Evolutionary conservation across 2,113 vertebrate genomes (phyloP).

Genomic region (Apteryx owenii): DNA sequence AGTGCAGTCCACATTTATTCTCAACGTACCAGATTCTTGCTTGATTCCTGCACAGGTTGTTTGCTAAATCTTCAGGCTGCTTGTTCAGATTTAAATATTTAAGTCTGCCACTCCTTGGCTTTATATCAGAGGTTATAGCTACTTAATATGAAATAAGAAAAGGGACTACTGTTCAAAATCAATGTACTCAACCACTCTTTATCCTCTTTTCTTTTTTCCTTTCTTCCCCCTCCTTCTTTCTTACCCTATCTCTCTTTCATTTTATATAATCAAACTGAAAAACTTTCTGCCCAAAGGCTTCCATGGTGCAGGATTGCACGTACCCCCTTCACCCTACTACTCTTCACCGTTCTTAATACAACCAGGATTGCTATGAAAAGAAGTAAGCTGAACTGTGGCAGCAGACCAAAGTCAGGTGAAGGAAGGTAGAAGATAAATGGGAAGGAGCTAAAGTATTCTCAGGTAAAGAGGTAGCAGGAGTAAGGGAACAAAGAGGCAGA

Average conservation of each 20-base stretch:
- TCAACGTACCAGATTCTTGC: not conserved
- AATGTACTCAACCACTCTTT: not conserved
- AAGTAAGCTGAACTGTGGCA: not conserved
- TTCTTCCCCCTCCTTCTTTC: not conserved
- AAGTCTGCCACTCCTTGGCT: not conserved
- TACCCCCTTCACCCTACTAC: accelerated
- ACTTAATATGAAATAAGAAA: not conserved
- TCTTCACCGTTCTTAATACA: not conserved
- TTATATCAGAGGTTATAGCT: not conserved
- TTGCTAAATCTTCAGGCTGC: not conserved
- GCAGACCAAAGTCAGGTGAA: not conserved
- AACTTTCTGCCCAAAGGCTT: not conserved
- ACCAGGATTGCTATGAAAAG: not conserved
- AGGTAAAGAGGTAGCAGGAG: not conserved
- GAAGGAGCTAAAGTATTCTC: accelerated
- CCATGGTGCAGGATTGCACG: not conserved
- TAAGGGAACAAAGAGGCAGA: not conserved
- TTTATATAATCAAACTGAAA: not conserved
- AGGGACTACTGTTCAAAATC: not conserved
- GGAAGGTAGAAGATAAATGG: not conserved
- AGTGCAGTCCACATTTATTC: not conserved
- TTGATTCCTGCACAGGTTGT: not conserved
- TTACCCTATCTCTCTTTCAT: not conserved
- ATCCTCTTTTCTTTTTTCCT: not conserved
- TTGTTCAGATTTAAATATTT: not conserved